Conservation (phyloP, 2,888 invertebrate genomes). For the Kryphioiulus occultus region DNA sequence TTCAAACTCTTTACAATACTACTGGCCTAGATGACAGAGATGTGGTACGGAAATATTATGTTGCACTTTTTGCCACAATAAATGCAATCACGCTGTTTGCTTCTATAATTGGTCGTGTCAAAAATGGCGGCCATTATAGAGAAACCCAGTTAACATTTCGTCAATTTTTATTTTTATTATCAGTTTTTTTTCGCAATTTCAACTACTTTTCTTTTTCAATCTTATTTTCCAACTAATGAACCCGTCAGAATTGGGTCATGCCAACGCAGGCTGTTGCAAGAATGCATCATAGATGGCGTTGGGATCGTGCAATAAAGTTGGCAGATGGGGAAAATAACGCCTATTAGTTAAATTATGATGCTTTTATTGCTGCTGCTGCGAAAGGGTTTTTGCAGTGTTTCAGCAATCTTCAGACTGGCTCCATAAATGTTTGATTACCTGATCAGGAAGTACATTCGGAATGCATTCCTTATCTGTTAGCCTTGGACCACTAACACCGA, state of each 20-base stretch:
- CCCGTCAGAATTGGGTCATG: too few species aligned
- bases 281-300: not conserved
- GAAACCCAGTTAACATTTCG: not conserved
- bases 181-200: too few species aligned
- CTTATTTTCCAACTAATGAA: too few species aligned
- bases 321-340: too few species aligned
- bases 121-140: not conserved
- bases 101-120: not conserved
- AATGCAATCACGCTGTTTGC: not conserved
- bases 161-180: too few species aligned
- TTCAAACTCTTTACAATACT: not conserved
- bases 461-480: conserved; percentile 14
- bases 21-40: conserved; percentile 12
- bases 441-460: conserved; percentile 1
- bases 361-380: not conserved
- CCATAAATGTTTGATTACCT: conserved; percentile 2
- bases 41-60: not conserved
- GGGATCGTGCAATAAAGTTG: not conserved
- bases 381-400: not conserved
- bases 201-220: too few species aligned
- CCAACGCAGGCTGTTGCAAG: too few species aligned
- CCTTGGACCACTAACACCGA: conserved; percentile 5
- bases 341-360: not conserved
- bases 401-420: not conserved
- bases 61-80: not conserved